These are phyloP conservation scores for Monodelphis domestica DNA, from an alignment of 2,797 vertebrate genomes.

Conservation along the genomic window DNA sequence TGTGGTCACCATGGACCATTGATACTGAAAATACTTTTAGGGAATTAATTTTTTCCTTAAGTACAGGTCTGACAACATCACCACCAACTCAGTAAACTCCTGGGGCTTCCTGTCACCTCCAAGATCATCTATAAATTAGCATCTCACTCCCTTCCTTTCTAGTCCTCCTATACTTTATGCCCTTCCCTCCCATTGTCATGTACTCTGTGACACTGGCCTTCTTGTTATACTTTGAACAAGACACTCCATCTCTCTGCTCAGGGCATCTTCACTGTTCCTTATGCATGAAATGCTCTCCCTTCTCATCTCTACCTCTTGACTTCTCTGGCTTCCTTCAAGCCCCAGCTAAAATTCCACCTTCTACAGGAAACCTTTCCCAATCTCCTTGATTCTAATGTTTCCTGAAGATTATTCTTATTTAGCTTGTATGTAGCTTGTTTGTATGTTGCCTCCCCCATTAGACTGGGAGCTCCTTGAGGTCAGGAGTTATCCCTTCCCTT, in stretches of 20 bases:
- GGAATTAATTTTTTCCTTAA: not conserved
- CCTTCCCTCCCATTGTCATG: not conserved
- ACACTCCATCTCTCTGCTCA: too few species aligned
- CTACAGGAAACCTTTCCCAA: not conserved
- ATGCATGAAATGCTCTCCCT: too few species aligned
- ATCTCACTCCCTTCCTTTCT: not conserved
- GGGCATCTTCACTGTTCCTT: too few species aligned
- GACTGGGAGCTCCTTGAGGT: too few species aligned
- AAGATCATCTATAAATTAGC: not conserved
- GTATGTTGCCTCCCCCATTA: too few species aligned
- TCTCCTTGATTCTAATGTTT: not conserved
- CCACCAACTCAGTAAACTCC: not conserved
- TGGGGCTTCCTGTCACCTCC: not conserved
- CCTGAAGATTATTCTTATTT: not conserved
- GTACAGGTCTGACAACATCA: not conserved
- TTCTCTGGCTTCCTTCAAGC: too few species aligned
- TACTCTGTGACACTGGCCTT: not conserved
- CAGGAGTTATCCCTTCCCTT: not conserved
- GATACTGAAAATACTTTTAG: not conserved
- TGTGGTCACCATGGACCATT: not conserved
- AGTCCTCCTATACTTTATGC: not conserved
- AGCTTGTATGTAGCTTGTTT: not conserved
- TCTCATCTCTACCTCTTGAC: too few species aligned
- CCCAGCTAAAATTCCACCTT: too few species aligned
- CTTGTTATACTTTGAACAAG: too few species aligned